A percentile compares a stretch with the other conserved stretches of the same genome.
Evolutionary conservation across 2,797 vertebrate species (phyloP).

Genomic region (Cygnus olor): DNA sequence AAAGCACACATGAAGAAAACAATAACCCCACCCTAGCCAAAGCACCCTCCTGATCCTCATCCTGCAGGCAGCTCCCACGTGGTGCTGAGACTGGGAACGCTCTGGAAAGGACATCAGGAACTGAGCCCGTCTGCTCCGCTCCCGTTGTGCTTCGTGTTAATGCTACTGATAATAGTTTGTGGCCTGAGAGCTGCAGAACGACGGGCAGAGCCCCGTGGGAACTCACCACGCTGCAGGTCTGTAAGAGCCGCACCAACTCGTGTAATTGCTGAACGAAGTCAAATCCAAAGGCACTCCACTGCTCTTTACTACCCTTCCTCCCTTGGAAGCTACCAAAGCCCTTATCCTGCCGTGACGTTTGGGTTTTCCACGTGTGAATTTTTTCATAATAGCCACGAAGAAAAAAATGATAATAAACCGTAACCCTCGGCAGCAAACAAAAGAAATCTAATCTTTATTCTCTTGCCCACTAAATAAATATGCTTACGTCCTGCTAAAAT

Average conservation of each 20-base stretch:
- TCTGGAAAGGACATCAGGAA: not conserved
- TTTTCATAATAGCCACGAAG: conserved; percentile 20
- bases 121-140: not conserved
- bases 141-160: not conserved
- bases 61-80: not conserved
- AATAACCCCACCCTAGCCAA: not conserved
- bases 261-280: not conserved
- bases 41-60: not conserved
- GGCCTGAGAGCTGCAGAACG: not conserved
- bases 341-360: not conserved
- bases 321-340: conserved; percentile 16
- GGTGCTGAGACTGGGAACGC: not conserved
- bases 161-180: not conserved
- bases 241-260: not conserved
- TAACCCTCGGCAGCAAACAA: conserved; percentile 16
- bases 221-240: not conserved
- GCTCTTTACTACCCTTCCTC: not conserved
- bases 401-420: not conserved
- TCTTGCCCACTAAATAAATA: conserved; percentile 28
- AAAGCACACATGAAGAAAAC: not conserved
- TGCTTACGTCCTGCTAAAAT: conserved; percentile 42
- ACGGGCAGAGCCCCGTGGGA: not conserved
- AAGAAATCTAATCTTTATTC: conserved; percentile 10
- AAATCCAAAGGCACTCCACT: not conserved
- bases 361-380: not conserved